These are phyloP conservation scores for Platalea minor DNA, from an alignment of 2,797 vertebrate species.

Conservation along the genomic window DNA sequence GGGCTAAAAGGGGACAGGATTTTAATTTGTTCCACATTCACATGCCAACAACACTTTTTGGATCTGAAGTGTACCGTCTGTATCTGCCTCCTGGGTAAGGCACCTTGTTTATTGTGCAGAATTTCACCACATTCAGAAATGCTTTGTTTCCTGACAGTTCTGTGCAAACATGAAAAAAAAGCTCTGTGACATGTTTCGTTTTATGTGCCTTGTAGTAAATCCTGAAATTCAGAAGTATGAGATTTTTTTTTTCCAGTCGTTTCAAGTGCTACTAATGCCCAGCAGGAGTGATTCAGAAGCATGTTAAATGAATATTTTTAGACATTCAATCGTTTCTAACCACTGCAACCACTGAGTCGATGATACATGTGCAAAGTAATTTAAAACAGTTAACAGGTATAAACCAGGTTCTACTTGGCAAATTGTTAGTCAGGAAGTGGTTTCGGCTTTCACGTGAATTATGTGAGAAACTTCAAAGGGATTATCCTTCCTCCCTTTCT, in stretches of 20 bases:
- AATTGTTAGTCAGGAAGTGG: neutral
- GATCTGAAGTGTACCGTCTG: neutral
- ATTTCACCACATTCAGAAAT: neutral
- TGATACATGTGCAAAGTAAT: constrained; percentile 6
- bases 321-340: neutral
- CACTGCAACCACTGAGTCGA: neutral
- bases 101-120: neutral
- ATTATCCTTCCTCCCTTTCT: neutral
- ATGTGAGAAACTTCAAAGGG: constrained; percentile 12
- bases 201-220: neutral
- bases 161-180: neutral
- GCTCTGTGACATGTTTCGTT: neutral
- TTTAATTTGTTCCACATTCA: neutral
- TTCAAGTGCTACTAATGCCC: neutral
- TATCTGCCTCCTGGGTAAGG: neutral
- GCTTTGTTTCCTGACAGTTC: neutral
- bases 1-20: neutral
- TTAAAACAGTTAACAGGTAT: constrained; percentile 43
- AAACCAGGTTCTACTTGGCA: constrained; percentile 6
- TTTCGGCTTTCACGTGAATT: neutral
- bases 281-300: constrained; percentile 19
- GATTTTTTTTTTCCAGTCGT: neutral
- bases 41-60: neutral
- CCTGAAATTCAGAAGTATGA: neutral
- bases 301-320: constrained; percentile 19